These are phyloP conservation scores for Copsychus sechellarum DNA, from an alignment of 2,113 vertebrate species.

Conservation along the genomic window DNA sequence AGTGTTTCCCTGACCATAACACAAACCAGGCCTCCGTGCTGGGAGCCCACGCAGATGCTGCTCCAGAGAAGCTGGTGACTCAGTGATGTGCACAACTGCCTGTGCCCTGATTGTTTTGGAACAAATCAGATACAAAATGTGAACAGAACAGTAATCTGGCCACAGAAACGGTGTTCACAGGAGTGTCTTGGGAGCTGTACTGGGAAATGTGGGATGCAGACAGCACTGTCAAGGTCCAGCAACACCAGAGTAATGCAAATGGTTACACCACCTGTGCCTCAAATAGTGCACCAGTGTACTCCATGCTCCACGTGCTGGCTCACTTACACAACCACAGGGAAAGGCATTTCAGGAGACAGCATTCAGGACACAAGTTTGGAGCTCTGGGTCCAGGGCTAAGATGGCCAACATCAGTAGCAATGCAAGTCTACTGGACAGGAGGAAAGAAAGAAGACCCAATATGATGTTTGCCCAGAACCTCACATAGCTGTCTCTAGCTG, in stretches of 20 bases:
- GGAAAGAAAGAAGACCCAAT: background rate
- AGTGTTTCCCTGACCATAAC: conserved; percentile 1
- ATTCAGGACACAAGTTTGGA: background rate
- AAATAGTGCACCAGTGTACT: background rate
- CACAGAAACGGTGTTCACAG: background rate
- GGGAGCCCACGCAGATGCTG: background rate
- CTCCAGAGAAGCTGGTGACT: conserved; percentile 28
- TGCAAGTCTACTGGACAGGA: background rate
- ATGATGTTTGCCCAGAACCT: background rate
- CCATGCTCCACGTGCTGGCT: background rate
- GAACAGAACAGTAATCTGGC: conserved; percentile 6
- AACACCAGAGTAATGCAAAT: background rate
- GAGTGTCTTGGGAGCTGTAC: background rate
- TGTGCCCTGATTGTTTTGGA: conserved; percentile 14
- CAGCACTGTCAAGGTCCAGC: background rate
- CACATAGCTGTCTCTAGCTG: background rate
- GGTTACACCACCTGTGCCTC: background rate
- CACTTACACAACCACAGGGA: background rate
- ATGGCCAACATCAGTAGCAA: background rate
- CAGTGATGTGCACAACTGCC: conserved; percentile 10
- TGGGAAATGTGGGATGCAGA: background rate
- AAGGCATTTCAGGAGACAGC: background rate
- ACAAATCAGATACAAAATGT: background rate
- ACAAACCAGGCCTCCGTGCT: background rate
- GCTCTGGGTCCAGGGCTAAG: background rate